A percentile compares a stretch with the other conserved stretches of the same genome.
phyloP scores from a whole-genome alignment of 2,888 invertebrate genomes.

The Scaptodrosophila latifasciaeformis region DNA sequence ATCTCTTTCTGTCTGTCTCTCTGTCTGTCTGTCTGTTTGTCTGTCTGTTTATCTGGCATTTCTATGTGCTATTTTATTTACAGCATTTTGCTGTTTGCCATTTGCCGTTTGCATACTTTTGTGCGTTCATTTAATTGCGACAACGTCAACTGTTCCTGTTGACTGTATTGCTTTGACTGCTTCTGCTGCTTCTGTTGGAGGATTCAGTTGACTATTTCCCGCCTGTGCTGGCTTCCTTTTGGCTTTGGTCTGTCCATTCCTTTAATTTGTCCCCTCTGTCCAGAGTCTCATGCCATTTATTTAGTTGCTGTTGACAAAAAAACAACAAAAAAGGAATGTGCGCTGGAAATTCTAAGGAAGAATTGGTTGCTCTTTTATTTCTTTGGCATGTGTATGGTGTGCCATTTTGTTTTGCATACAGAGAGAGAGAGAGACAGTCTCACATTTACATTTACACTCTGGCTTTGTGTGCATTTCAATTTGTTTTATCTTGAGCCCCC shows the following conservation, averaged over 20 bases:
- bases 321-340: too few relatives aligned
- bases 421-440: neutral
- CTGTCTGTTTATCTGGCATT: neutral
- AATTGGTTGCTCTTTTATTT: constrained; percentile 20
- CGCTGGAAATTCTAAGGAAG: constrained; percentile 38
- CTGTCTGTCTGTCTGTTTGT: too few relatives aligned
- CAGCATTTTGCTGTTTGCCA: constrained; percentile 21
- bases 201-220: too few relatives aligned
- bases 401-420: constrained; percentile 23
- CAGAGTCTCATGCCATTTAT: too few relatives aligned
- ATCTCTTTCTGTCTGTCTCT: neutral
- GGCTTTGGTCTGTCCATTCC: too few relatives aligned
- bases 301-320: constrained; percentile 31
- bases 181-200: neutral
- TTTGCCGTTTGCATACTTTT: constrained; percentile 56
- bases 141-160: constrained; percentile 18
- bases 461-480: constrained; percentile 3
- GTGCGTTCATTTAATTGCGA: constrained; percentile 55
- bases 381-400: constrained; percentile 13
- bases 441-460: neutral
- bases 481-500: neutral
- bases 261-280: too few relatives aligned
- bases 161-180: neutral
- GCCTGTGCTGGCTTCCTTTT: too few relatives aligned
- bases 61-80: constrained; percentile 18